phyloP scores from a whole-genome alignment of 2,888 invertebrate species.

The Nephrotoma flavescens region DNA sequence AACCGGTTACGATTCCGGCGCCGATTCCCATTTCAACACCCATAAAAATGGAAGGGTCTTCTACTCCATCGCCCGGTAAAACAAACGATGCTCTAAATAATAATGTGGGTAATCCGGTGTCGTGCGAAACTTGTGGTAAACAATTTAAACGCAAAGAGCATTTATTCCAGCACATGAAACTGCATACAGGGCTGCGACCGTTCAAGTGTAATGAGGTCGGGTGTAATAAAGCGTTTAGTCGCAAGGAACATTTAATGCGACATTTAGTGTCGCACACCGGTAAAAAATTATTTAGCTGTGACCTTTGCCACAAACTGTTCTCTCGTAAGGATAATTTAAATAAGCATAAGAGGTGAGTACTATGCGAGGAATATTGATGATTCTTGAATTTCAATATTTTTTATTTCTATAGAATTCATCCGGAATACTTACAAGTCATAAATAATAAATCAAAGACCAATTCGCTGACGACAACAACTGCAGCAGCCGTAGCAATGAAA shows the following conservation, averaged over 20 bases:
- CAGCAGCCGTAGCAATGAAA: background rate
- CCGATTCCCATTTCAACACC: constrained; percentile 15
- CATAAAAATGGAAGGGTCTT: background rate
- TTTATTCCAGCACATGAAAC: constrained; percentile 48
- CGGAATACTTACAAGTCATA: constrained; percentile 13
- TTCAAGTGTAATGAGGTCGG: constrained; percentile 42
- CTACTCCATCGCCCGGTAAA: constrained; percentile 1
- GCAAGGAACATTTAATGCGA: constrained; percentile 51
- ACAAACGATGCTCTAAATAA: background rate
- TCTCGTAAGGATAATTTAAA: constrained; percentile 32
- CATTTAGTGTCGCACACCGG: constrained; percentile 54
- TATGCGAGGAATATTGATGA: background rate
- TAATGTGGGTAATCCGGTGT: background rate
- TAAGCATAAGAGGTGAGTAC: constrained; percentile 27
- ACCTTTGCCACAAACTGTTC: constrained; percentile 41
- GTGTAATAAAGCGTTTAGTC: constrained; percentile 50
- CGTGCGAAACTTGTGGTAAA: constrained; percentile 44
- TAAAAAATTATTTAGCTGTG: constrained; percentile 48
- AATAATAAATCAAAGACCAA: background rate
- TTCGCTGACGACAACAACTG: background rate
- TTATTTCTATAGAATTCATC: constrained; percentile 23
- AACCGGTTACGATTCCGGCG: constrained; percentile 21
- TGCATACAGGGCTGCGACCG: constrained; percentile 50
- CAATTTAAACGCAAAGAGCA: constrained; percentile 54
- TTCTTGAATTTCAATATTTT: constrained; percentile 1